Conservation (phyloP, 2,888 invertebrate genomes). For the Beris chalybata region DNA sequence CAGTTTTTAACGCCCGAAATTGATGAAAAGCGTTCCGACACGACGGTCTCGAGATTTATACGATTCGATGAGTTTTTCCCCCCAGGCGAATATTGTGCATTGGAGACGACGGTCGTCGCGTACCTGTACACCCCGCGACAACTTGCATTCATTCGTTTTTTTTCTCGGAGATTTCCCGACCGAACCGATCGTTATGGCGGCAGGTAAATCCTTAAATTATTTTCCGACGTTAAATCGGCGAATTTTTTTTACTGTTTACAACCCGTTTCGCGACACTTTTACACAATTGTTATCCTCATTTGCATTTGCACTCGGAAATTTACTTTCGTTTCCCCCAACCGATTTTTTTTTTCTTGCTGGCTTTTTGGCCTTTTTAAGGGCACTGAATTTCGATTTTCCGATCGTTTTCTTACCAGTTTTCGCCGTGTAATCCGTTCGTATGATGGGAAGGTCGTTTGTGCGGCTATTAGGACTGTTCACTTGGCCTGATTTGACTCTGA, state of each 20-base stretch:
- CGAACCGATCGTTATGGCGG: too few species aligned
- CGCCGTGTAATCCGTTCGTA: constrained; percentile 2
- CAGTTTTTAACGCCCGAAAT: too few species aligned
- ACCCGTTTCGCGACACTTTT: constrained; percentile 25
- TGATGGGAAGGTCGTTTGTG: neutral
- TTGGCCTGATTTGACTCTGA: neutral
- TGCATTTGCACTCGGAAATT: constrained; percentile 16
- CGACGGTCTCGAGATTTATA: too few species aligned
- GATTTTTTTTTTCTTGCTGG: constrained; percentile 24
- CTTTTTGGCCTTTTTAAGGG: constrained; percentile 15
- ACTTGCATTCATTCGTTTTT: too few species aligned
- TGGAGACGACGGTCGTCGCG: too few species aligned
- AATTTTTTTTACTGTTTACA: constrained; percentile 6
- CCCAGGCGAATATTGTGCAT: too few species aligned
- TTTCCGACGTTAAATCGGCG: too few species aligned
- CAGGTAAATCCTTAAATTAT: too few species aligned
- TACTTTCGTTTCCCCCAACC: constrained; percentile 11
- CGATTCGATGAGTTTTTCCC: too few species aligned
- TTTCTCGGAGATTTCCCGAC: too few species aligned
- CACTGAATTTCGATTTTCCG: constrained; percentile 6
- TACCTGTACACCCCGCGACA: too few species aligned
- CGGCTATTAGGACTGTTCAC: constrained; percentile 2
- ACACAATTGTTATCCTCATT: constrained; percentile 22
- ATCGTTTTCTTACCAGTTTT: constrained; percentile 22
- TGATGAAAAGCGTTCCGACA: too few species aligned